Evolutionary conservation across 2,113 vertebrate genomes (phyloP).

Genomic region (Perca schrenkii): DNA sequence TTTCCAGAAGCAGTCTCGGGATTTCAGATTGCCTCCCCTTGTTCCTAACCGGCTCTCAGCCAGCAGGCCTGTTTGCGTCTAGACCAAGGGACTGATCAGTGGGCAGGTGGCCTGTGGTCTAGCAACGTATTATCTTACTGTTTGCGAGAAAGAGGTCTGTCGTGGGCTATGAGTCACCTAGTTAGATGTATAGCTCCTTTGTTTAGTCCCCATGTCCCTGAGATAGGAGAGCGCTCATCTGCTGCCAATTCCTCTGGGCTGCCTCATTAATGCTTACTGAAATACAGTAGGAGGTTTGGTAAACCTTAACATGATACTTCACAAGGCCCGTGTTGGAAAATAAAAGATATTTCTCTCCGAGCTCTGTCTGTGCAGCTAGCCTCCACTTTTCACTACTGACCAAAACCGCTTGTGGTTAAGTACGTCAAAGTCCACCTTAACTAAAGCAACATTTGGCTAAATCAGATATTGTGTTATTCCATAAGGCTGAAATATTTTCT

Average conservation of each 20-base stretch:
- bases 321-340: slow-evolving; percentile 39
- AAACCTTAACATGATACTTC: slow-evolving; percentile 38
- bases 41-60: slow-evolving; percentile 42
- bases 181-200: slow-evolving; percentile 70
- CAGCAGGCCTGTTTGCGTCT: slow-evolving; percentile 44
- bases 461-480: not conserved
- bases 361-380: not conserved
- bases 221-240: slow-evolving; percentile 54
- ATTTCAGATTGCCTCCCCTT: slow-evolving; percentile 34
- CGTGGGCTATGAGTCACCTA: slow-evolving; percentile 56
- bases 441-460: not conserved
- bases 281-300: slow-evolving; percentile 45
- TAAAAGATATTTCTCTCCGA: slow-evolving; percentile 16
- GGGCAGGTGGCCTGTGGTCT: slow-evolving; percentile 70
- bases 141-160: slow-evolving; percentile 50
- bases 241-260: slow-evolving; percentile 28
- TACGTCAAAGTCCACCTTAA: not conserved
- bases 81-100: slow-evolving; percentile 29
- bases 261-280: slow-evolving; percentile 57
- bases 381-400: not conserved
- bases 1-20: slow-evolving; percentile 45
- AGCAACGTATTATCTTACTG: slow-evolving; percentile 76
- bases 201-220: slow-evolving; percentile 48
- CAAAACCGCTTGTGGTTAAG: not conserved
- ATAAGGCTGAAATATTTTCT: not conserved